Evolutionary conservation across 2,797 vertebrate genomes (phyloP).

Genomic region (Crenuchus spilurus): DNA sequence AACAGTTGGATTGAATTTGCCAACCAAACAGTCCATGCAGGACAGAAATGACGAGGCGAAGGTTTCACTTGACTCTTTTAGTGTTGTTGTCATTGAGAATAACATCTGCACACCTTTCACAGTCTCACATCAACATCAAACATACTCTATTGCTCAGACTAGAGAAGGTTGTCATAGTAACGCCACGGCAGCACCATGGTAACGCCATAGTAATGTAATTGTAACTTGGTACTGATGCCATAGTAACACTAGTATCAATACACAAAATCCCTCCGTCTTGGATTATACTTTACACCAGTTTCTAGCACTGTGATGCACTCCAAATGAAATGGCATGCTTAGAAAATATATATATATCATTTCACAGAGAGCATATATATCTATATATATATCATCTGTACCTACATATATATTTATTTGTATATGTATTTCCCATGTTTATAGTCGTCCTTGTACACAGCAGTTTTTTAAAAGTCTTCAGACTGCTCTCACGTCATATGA

Average conservation of each 20-base stretch:
- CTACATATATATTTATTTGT: conserved; percentile 44
- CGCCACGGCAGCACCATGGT: conserved; percentile 52
- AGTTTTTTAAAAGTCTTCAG: conserved; percentile 22
- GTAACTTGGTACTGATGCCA: conserved; percentile 44
- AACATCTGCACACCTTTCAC: conserved; percentile 46
- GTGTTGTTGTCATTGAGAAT: conserved; percentile 39
- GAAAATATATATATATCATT: conserved; percentile 52
- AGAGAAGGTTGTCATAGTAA: conserved; percentile 52
- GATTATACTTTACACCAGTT: conserved; percentile 40
- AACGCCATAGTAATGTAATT: conserved; percentile 46
- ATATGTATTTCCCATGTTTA: conserved; percentile 32
- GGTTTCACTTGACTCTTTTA: conserved; percentile 48
- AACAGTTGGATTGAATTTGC: too few relatives aligned
- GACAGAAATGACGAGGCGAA: conserved; percentile 1
- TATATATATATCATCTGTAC: conserved; percentile 47
- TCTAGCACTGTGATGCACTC: conserved; percentile 46
- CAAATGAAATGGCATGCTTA: conserved; percentile 57
- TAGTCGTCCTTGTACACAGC: conserved; percentile 20
- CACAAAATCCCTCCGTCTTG: conserved; percentile 36
- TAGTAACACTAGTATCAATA: conserved; percentile 45
- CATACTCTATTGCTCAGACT: conserved; percentile 56
- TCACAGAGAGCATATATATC: conserved; percentile 50
- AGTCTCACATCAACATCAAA: conserved; percentile 48
- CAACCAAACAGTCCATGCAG: not conserved
- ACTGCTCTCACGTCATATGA: conserved; percentile 31